phyloP scores from a whole-genome alignment of 2,888 invertebrate genomes.

The Panorpa germanica region DNA sequence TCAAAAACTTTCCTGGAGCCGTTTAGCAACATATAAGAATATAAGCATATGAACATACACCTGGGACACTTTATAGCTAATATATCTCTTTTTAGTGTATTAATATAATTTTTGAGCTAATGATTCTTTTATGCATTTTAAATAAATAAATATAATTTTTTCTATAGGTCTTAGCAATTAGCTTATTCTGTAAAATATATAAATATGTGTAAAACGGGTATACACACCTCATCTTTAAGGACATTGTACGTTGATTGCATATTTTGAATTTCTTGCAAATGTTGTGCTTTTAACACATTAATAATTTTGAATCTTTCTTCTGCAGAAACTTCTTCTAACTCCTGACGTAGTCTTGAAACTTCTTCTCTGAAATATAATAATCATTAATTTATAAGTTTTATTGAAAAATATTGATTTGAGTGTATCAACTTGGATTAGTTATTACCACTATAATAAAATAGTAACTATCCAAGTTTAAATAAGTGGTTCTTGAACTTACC shows the following conservation, averaged over 20 bases:
- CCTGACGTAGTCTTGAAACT: constrained; percentile 37
- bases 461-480: not conserved
- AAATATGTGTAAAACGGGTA: constrained; percentile 2
- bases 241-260: constrained; percentile 33
- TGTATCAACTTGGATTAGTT: too few species aligned
- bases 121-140: not conserved
- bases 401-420: too few species aligned
- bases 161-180: not conserved
- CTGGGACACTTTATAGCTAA: too few species aligned
- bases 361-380: too few species aligned
- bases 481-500: constrained; percentile 16
- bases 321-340: constrained; percentile 36
- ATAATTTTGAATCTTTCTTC: constrained; percentile 38
- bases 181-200: constrained; percentile 3
- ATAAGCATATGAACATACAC: too few species aligned
- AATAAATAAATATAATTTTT: not conserved
- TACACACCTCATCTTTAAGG: constrained; percentile 29
- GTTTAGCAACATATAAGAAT: too few species aligned
- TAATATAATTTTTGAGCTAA: constrained; percentile 1
- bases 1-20: too few species aligned
- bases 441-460: too few species aligned
- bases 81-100: too few species aligned
- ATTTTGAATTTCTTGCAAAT: constrained; percentile 33
- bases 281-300: constrained; percentile 31
- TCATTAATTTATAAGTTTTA: too few species aligned